A percentile compares a stretch with the other conserved stretches of the same genome.
phyloP scores from a whole-genome alignment of 2,113 vertebrate genomes.

The Lonchura striata region DNA sequence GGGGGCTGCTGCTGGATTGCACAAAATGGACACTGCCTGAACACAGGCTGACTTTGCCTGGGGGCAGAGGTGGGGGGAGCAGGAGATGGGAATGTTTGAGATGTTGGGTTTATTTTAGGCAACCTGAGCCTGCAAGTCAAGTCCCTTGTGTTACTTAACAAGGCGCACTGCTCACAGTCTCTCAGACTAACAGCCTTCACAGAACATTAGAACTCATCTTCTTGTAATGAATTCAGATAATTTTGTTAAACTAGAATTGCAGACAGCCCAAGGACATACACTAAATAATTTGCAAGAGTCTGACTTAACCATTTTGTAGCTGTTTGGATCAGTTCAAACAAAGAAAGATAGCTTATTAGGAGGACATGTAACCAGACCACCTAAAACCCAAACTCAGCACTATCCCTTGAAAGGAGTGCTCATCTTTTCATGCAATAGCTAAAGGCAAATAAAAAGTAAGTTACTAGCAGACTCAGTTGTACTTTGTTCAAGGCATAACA shows the following conservation, averaged over 20 bases:
- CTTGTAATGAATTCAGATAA: not conserved
- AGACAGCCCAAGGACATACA: not conserved
- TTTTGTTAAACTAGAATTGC: not conserved
- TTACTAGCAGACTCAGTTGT: not conserved
- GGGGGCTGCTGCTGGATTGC: not conserved
- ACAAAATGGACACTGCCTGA: not conserved
- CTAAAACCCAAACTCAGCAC: not conserved
- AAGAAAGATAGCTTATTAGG: not conserved
- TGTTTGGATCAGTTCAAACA: not conserved
- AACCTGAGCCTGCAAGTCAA: not conserved
- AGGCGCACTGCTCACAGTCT: not conserved
- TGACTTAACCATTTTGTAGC: not conserved
- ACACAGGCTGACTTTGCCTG: not conserved
- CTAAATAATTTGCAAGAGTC: not conserved
- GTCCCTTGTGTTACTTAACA: not conserved
- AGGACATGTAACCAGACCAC: not conserved
- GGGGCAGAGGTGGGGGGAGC: accelerated
- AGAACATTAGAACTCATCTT: conserved; percentile 14
- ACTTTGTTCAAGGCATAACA: not conserved
- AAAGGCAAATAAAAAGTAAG: not conserved
- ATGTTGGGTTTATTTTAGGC: not conserved
- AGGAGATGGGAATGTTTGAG: not conserved
- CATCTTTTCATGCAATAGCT: not conserved
- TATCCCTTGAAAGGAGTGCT: not conserved
- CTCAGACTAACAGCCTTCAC: not conserved